Conservation (phyloP, 2,113 vertebrate genomes). For the Callopanchax toddi region DNA sequence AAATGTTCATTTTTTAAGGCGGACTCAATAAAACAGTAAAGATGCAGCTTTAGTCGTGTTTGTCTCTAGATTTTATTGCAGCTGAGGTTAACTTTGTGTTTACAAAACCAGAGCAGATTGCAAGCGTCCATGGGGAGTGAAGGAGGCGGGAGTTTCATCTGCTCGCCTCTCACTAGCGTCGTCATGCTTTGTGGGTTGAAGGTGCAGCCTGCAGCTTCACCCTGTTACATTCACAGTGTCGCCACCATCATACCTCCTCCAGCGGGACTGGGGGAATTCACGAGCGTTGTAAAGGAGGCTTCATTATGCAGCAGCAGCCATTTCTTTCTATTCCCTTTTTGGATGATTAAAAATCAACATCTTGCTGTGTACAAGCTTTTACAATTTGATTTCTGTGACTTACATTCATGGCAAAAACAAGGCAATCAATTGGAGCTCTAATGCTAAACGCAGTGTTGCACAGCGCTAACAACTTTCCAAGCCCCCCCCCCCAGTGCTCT, state of each 20-base stretch:
- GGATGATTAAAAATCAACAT: conserved; percentile 36
- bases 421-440: conserved; percentile 51
- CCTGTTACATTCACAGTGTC: conserved; percentile 67
- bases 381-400: conserved; percentile 41
- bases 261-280: conserved; percentile 12
- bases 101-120: conserved; percentile 69
- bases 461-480: conserved; percentile 1
- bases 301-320: conserved; percentile 33
- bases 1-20: no score
- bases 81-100: conserved; percentile 68
- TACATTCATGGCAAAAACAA: conserved; percentile 72
- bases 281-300: conserved; percentile 11
- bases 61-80: conserved; percentile 75
- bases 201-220: conserved; percentile 37
- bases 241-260: neutral
- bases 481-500: neutral
- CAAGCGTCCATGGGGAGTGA: conserved; percentile 53
- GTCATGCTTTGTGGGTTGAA: conserved; percentile 29
- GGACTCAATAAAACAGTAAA: conserved; percentile 17
- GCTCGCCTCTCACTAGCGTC: conserved; percentile 15
- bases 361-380: conserved; percentile 31
- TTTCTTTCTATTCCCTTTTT: conserved; percentile 5
- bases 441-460: conserved; percentile 30
- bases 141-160: conserved; percentile 28
- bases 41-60: conserved; percentile 30